Percentiles rank a stretch among this genome's conserved stretches.
These are phyloP conservation scores for Geodia barretti DNA, from an alignment of 37 sponge, comb jelly and placozoan genomes.

Conservation along the genomic window DNA sequence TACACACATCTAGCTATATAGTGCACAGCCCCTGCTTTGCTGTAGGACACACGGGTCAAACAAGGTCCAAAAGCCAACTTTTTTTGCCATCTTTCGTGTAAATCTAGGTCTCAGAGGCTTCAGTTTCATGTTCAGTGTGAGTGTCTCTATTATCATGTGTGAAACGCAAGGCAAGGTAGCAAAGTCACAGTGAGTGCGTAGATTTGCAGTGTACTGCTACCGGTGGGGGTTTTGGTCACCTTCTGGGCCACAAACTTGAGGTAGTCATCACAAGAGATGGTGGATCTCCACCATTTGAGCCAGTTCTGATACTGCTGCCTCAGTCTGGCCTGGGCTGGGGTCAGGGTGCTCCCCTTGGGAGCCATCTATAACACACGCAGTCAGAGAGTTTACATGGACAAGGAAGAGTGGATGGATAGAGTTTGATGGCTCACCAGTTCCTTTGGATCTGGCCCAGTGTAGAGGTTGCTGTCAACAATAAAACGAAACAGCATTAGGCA, in stretches of 20 bases:
- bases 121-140: too few relatives aligned
- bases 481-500: background rate
- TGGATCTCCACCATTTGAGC: slow-evolving; percentile 71
- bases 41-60: too few relatives aligned
- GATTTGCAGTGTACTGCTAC: too few relatives aligned
- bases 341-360: slow-evolving; percentile 7
- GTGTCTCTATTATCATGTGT: too few relatives aligned
- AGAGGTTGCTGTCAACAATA: slow-evolving; percentile 11
- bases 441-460: slow-evolving; percentile 21
- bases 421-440: slow-evolving; percentile 6
- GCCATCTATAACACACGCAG: slow-evolving; percentile 1
- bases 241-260: slow-evolving; percentile 63
- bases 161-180: too few relatives aligned
- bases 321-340: slow-evolving; percentile 13
- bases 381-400: too few relatives aligned
- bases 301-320: slow-evolving; percentile 50
- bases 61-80: too few relatives aligned
- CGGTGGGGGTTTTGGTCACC: slow-evolving; percentile 30
- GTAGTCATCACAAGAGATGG: slow-evolving; percentile 78
- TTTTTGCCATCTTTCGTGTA: too few relatives aligned
- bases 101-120: too few relatives aligned
- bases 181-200: too few relatives aligned
- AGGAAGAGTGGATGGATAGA: too few relatives aligned
- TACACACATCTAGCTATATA: background rate
- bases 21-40: too few relatives aligned